These are phyloP conservation scores for Meiosimyza platycephala DNA, from an alignment of 2,888 invertebrate species.

Conservation along the genomic window DNA sequence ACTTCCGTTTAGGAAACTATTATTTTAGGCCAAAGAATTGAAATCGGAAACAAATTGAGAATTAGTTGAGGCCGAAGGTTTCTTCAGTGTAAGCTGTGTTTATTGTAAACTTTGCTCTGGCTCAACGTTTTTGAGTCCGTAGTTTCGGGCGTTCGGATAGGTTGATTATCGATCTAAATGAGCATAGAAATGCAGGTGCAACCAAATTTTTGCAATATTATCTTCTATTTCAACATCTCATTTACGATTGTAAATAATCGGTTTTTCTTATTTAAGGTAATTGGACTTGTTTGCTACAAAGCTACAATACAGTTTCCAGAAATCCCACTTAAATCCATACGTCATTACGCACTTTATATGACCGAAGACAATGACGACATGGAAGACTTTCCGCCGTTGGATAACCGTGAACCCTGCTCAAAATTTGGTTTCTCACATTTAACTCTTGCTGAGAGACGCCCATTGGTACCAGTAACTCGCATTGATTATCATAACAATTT, in stretches of 20 bases:
- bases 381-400: constrained; percentile 94
- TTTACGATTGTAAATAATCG: background rate
- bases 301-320: constrained; percentile 76
- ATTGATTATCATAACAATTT: constrained; percentile 55
- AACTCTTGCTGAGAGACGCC: constrained; percentile 82
- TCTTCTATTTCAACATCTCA: too few species aligned
- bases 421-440: constrained; percentile 93
- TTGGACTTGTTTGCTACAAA: constrained; percentile 93
- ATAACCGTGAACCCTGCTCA: constrained; percentile 86
- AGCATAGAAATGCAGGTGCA: too few species aligned
- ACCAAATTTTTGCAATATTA: too few species aligned
- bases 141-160: too few species aligned
- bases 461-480: constrained; percentile 58
- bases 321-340: constrained; percentile 73
- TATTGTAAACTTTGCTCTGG: too few species aligned
- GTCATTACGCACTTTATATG: constrained; percentile 88
- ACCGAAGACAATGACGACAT: constrained; percentile 90
- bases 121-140: too few species aligned
- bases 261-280: constrained; percentile 67
- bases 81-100: too few species aligned
- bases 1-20: too few species aligned
- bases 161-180: too few species aligned
- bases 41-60: too few species aligned
- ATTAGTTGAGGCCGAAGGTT: too few species aligned
- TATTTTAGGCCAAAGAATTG: too few species aligned